Base-by-base conservation (phyloP, 2,113 vertebrate genomes). In the Corythornis cristatus region DNA sequence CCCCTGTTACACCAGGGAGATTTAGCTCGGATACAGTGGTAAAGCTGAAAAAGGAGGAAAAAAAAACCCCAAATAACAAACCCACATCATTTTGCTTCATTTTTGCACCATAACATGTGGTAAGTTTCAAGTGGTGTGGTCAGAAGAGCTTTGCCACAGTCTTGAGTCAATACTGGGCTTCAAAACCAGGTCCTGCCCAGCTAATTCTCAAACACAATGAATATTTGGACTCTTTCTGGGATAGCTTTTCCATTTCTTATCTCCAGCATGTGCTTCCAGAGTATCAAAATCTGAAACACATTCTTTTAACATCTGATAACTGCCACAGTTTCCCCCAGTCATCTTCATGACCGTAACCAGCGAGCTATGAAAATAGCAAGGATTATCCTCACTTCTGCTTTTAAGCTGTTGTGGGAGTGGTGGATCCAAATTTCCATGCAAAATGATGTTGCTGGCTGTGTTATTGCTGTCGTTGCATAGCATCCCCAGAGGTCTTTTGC, bases 111-210 rank as follows among this genome's bases (percentile, higher is more conserved):
- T 17, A 60, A 33, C 6, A 11, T 16, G 48, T 33, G 42, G 7
- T 68, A 12, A 77, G 8, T 8, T 46, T 12, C 33, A 8, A 21
- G 15, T 7, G 9, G 8, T 4, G 50, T 4, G 71, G 51, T 20
- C 40, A 50, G 64, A 33, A 46, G 50, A 13, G 20, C 18, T 53
- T 33, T 62, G 37, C 5, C 29, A 13, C 40, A 35, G 11, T 3
- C 21, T 6, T 20, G 29, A 9, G 22, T 14, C 10, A 11, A 4
- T 13, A 21, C 50, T 70, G 43, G 57, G 14, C 11, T 79, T 75
- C 9, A 6, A 18, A 66, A 17, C 3, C 0, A 0, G 31, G 22
- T 2, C 3, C 7, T 29, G 29, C 43, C 37, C 9, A 8, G n/a
- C 33, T 54, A 5, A 11, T 83, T 8, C 40, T 70, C 60, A 86